Evolutionary conservation across 2,888 invertebrate genomes (phyloP).

Genomic region (Bruchidius siliquastri): DNA sequence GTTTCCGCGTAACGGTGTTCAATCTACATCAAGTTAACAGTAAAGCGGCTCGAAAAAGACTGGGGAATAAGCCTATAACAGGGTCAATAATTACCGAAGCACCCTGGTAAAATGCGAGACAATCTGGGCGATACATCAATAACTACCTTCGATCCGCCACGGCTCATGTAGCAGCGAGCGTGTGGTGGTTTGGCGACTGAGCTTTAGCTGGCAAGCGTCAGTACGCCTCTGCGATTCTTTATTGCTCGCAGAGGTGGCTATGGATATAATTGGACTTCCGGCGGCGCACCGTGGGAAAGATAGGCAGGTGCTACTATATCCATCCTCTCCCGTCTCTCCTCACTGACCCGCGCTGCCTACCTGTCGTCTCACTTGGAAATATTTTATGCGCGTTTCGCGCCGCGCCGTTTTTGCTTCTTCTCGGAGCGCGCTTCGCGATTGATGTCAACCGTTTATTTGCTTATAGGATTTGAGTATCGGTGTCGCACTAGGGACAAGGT

Average conservation of each 20-base stretch:
- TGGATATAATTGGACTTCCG: constrained; percentile 46
- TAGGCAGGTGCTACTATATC: constrained; percentile 39
- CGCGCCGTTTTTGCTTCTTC: constrained; percentile 9
- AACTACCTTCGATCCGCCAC: background rate
- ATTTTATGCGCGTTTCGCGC: constrained; percentile 12
- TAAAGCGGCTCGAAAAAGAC: no score
- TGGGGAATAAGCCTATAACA: no score
- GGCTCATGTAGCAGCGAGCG: background rate
- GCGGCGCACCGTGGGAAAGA: constrained; percentile 43
- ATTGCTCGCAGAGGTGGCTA: constrained; percentile 37
- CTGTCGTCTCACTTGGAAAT: constrained; percentile 17
- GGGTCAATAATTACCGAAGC: background rate
- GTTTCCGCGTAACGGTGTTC: no score
- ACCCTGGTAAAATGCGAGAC: background rate
- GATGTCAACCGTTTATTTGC: constrained; percentile 7
- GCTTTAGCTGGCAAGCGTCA: constrained; percentile 2
- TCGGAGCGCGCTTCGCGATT: background rate
- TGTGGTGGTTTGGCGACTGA: background rate
- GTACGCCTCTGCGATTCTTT: constrained; percentile 18
- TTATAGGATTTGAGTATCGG: background rate
- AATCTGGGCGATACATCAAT: background rate
- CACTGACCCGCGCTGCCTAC: constrained; percentile 11
- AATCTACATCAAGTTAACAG: no score
- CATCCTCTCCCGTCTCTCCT: background rate
- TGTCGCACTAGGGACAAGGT: background rate